phyloP scores from a whole-genome alignment of 2,888 invertebrate species.

The Agriopis marginaria region DNA sequence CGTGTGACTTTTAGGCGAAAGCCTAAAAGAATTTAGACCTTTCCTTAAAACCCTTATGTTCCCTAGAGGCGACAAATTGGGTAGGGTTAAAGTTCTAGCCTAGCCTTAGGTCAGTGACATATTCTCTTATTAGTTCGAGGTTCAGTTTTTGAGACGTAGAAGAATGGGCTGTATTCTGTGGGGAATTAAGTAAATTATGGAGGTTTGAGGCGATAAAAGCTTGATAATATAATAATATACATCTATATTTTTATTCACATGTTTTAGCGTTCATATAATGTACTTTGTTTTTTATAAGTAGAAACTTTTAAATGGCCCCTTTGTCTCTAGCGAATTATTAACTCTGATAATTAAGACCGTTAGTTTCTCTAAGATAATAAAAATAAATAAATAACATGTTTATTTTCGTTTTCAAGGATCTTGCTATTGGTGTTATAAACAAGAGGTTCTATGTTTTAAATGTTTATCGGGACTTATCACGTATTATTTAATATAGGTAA shows the following conservation, averaged over 20 bases:
- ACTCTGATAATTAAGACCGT: too few relatives aligned
- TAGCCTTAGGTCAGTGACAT: constrained; percentile 21
- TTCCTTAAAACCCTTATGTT: constrained; percentile 14
- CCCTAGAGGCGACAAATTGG: constrained; percentile 20
- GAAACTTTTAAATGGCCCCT: too few relatives aligned
- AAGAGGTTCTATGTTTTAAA: too few relatives aligned
- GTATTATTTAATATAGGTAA: too few relatives aligned
- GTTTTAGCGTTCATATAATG: too few relatives aligned
- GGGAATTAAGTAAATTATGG: constrained; percentile 2
- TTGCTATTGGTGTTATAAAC: neutral
- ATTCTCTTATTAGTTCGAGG: constrained; percentile 12
- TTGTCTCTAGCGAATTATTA: too few relatives aligned
- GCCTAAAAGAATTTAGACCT: constrained; percentile 25
- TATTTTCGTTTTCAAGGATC: neutral
- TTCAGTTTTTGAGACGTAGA: neutral
- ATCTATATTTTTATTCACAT: too few relatives aligned
- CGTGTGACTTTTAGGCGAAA: constrained; percentile 15
- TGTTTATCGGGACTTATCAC: too few relatives aligned
- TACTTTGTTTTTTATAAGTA: too few relatives aligned
- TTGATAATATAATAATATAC: too few relatives aligned
- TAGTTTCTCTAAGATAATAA: too few relatives aligned
- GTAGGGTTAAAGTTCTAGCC: constrained; percentile 13
- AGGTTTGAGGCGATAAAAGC: neutral
- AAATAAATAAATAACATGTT: too few relatives aligned
- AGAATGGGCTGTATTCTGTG: neutral